These are phyloP conservation scores for Oenanthe oenanthe DNA, from an alignment of 2,113 vertebrate species.

Conservation along the genomic window DNA sequence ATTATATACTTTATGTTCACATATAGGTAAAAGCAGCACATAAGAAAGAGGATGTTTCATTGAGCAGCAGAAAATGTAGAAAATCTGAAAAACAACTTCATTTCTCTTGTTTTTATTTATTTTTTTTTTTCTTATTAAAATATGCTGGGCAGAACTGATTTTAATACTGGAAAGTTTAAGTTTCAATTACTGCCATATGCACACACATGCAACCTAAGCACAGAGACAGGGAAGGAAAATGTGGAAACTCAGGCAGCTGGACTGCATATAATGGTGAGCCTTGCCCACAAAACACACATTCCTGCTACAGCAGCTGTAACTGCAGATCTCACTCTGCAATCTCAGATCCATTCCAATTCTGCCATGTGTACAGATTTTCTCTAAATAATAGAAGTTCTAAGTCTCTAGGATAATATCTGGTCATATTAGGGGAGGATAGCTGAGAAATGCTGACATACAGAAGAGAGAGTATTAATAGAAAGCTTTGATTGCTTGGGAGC, in stretches of 20 bases:
- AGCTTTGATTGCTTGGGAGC: background rate
- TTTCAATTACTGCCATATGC: accelerated
- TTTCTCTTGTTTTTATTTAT: background rate
- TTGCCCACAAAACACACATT: background rate
- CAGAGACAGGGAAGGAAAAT: background rate
- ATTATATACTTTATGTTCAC: background rate
- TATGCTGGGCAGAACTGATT: background rate
- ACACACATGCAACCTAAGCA: accelerated
- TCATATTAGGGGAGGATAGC: background rate
- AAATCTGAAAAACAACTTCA: background rate
- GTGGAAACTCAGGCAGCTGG: background rate
- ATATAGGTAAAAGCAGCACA: background rate
- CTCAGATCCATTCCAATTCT: background rate
- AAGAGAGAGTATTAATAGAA: background rate
- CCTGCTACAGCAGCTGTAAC: background rate
- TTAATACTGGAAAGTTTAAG: background rate
- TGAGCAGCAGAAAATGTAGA: background rate
- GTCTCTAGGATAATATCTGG: background rate
- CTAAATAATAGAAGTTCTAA: background rate
- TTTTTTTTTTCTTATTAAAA: background rate
- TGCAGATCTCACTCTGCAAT: background rate
- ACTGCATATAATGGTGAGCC: background rate
- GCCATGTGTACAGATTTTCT: background rate
- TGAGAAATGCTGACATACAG: background rate
- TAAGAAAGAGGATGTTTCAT: background rate